Conservation (phyloP, 2,797 vertebrate species). For the Sebastes baramenuke region DNA sequence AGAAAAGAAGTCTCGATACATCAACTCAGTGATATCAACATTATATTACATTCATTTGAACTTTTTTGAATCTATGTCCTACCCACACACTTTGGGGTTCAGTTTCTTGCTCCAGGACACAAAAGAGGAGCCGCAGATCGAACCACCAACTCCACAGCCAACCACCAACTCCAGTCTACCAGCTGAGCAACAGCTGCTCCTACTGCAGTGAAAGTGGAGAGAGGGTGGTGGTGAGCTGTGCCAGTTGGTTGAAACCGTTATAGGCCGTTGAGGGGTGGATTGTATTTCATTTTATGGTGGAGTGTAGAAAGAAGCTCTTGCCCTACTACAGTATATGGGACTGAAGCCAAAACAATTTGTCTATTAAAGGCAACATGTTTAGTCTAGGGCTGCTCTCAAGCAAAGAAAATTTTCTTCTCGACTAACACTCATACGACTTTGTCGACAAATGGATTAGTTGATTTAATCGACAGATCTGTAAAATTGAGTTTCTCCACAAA, state of each 20-base stretch:
- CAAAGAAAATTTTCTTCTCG: not conserved
- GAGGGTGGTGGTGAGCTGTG: conserved; percentile 3
- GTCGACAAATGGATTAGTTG: not conserved
- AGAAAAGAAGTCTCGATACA: not conserved
- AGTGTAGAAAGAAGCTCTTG: not conserved
- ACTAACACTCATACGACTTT: not conserved
- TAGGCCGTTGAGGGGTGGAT: not conserved
- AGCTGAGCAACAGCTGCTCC: conserved; percentile 33
- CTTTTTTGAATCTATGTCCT: not conserved
- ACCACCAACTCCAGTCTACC: not conserved
- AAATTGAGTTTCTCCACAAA: too few species aligned
- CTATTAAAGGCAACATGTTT: not conserved
- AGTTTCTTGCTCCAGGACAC: not conserved
- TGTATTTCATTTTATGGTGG: conserved; percentile 19
- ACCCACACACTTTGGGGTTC: not conserved
- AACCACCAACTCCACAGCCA: conserved; percentile 2
- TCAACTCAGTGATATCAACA: not conserved
- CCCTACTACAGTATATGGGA: not conserved
- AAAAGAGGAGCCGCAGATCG: not conserved
- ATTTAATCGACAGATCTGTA: not conserved
- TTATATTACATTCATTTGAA: not conserved
- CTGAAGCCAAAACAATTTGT: not conserved
- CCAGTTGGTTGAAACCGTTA: conserved; percentile 31
- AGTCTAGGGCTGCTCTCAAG: not conserved
- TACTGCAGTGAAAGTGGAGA: conserved; percentile 6